Conservation (phyloP, 2,888 invertebrate species). For the Graphium colonna region DNA sequence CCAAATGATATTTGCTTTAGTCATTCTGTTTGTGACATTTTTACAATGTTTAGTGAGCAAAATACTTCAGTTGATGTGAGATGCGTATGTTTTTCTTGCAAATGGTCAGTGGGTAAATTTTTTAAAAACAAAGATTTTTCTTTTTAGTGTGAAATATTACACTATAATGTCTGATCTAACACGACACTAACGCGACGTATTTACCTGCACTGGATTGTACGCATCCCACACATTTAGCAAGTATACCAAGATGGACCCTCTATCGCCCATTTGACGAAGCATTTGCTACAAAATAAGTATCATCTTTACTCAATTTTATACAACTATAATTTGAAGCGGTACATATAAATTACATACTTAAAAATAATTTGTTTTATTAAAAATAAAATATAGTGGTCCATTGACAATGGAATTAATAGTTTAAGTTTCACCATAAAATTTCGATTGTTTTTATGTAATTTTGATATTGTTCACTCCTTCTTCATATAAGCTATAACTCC, state of each 20-base stretch:
- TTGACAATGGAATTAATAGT: too few species aligned
- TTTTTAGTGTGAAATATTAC: slow-evolving; percentile 2
- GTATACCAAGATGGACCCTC: slow-evolving; percentile 72
- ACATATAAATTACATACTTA: too few species aligned
- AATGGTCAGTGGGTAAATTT: background rate
- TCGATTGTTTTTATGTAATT: too few species aligned
- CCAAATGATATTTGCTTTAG: slow-evolving; percentile 3
- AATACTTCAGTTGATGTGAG: background rate
- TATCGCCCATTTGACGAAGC: slow-evolving; percentile 74
- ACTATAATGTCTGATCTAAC: slow-evolving; percentile 20
- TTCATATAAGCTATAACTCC: too few species aligned
- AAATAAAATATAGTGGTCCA: too few species aligned
- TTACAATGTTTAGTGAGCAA: background rate
- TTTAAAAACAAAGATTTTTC: too few species aligned
- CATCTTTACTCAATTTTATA: background rate
- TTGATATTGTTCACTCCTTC: too few species aligned
- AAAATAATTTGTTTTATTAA: too few species aligned
- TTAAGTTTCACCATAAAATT: too few species aligned
- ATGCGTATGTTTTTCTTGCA: background rate
- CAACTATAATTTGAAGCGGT: too few species aligned
- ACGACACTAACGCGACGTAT: slow-evolving; percentile 28
- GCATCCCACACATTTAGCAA: slow-evolving; percentile 67
- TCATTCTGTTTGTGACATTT: background rate
- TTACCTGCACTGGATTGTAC: slow-evolving; percentile 71
- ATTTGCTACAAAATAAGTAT: slow-evolving; percentile 60